Conservation (phyloP, 2,797 vertebrate species). For the Xenops minutus region DNA sequence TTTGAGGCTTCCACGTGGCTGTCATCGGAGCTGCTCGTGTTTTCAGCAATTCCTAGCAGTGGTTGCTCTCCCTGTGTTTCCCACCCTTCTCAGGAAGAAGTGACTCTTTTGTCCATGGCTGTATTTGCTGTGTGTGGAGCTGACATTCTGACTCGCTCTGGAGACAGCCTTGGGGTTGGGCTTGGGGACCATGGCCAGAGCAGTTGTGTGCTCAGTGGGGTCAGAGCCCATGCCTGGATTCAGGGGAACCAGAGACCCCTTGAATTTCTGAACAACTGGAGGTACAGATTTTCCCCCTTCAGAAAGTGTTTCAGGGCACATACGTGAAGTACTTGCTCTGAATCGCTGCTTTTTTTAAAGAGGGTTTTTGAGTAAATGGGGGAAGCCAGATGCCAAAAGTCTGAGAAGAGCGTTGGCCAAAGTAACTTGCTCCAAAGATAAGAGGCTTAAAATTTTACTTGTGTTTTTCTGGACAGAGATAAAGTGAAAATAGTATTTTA, state of each 20-base stretch:
- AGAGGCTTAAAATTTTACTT: background rate
- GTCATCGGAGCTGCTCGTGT: background rate
- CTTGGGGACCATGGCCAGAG: fast-evolving
- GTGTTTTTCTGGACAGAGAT: background rate
- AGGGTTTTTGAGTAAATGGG: background rate
- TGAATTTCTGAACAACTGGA: background rate
- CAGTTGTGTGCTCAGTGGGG: background rate
- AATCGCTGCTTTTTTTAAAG: background rate
- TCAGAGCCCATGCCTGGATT: background rate
- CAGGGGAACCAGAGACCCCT: no score
- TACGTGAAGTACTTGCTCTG: background rate
- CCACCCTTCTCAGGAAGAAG: background rate
- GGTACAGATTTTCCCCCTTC: background rate
- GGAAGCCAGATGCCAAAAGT: background rate
- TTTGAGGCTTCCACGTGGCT: fast-evolving
- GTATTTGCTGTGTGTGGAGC: background rate
- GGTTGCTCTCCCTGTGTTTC: background rate
- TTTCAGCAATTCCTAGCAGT: background rate
- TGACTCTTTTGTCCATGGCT: fast-evolving
- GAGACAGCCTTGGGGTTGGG: background rate
- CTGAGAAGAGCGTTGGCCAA: background rate
- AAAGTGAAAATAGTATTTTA: background rate
- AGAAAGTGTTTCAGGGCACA: background rate
- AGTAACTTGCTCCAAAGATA: background rate
- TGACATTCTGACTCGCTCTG: background rate